Base-by-base conservation (phyloP, 2,797 vertebrate genomes). In the Echeneis naucrates region DNA sequence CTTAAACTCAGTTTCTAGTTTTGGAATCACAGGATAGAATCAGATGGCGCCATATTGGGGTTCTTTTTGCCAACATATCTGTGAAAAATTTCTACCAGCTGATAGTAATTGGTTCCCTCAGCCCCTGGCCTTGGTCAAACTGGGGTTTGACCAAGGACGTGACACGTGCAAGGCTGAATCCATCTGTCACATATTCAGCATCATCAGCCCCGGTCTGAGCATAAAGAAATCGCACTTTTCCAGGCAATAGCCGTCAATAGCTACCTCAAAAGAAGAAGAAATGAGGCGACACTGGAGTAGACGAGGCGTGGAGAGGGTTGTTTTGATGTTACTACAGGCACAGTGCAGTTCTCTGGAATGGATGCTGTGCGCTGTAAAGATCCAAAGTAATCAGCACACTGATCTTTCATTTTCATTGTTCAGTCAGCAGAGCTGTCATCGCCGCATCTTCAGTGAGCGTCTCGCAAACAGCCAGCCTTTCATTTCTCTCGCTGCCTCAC, bases 351-450 rank as follows among this genome's bases (percentile, higher is more conserved):
- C 27, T 77, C 52, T 71, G 72, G 60, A 76, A 74, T 35, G 0
- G 69, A 81, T 37, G 32, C 44, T 5, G 23, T 40, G 23, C 45
- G 47, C 74, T 53, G 44, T 58, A 33, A 45, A 66, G 68, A 81
- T 82, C 54, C 56, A 66, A 74, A 75, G 66, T 57, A 77, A 60
- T 66, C 68, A 0, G 40, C 37, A 13, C 60, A 21, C 55, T 74
- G 61, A 66, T 44, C 72, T 64, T 73, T 62, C 71, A 75, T 78
- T 64, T 73, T 62, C 71, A 75, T 78, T 80, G 55, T 75, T 70
- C 74, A 75, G 53, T 80, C 82, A 56, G 75, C 56, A 13, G 59
- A 17, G 71, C 79, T 81, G 79, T 84, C 80, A 64, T 53, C 13
- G n/a, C 62, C 61, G 60, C 23, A 1, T 78, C 75, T 77, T 60